These are phyloP conservation scores for Phalacrocorax aristotelis DNA, from an alignment of 2,113 vertebrate genomes.

Conservation along the genomic window DNA sequence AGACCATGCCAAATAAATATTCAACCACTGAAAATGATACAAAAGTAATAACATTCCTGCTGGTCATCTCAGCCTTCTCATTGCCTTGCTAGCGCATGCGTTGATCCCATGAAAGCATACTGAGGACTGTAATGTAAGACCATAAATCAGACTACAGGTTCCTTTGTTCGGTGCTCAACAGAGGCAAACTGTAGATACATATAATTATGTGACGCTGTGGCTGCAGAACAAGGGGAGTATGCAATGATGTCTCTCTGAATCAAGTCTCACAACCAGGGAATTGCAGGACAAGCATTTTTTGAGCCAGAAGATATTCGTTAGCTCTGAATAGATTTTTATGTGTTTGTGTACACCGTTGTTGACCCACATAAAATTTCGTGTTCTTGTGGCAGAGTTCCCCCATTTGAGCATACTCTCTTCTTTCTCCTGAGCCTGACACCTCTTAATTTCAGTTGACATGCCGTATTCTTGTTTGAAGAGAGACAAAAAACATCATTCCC, in stretches of 20 bases:
- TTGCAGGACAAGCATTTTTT: background rate
- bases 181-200: too few relatives aligned
- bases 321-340: background rate
- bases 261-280: background rate
- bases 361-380: background rate
- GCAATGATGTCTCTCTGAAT: background rate
- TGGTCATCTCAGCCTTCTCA: background rate
- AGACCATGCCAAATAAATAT: background rate
- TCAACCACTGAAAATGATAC: background rate
- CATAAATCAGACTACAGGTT: background rate
- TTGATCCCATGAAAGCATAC: background rate
- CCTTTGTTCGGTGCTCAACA: background rate
- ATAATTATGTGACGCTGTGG: background rate
- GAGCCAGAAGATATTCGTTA: background rate
- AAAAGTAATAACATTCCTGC: background rate
- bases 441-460: background rate
- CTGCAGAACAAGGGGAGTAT: background rate
- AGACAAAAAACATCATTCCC: background rate
- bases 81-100: fast-evolving
- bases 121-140: fast-evolving
- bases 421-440: background rate
- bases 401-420: background rate
- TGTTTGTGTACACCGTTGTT: background rate
- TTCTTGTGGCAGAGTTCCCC: background rate
- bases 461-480: background rate